Evolutionary conservation across 2,888 invertebrate species (phyloP).

Genomic region (Hecatera dysodea): DNA sequence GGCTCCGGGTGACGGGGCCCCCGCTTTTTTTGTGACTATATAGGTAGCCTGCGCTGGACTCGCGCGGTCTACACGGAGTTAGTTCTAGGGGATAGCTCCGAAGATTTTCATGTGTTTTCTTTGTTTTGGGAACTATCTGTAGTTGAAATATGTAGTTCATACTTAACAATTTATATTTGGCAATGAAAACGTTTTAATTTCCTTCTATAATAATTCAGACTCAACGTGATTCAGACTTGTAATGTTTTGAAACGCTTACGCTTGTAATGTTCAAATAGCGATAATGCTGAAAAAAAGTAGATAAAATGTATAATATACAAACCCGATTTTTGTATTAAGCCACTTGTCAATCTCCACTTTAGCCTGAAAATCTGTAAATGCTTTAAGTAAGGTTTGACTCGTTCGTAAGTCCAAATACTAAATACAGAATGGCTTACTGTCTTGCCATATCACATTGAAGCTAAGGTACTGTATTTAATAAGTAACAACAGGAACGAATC

Average conservation of each 20-base stretch:
- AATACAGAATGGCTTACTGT: no score
- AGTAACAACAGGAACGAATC: not conserved
- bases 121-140: not conserved
- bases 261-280: not conserved
- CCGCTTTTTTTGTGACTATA: constrained; percentile 78
- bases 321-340: not conserved
- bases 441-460: no score
- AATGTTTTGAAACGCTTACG: no score
- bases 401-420: no score
- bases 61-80: constrained; percentile 61
- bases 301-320: no score
- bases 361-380: no score
- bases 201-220: no score
- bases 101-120: constrained; percentile 60
- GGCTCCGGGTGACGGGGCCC: constrained; percentile 68
- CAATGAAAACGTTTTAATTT: not conserved
- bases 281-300: not conserved
- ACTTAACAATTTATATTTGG: not conserved
- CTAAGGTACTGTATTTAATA: not conserved
- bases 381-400: no score
- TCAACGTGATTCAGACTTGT: not conserved
- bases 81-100: constrained; percentile 65
- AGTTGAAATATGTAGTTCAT: not conserved
- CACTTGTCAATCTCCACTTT: no score
- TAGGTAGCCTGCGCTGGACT: constrained; percentile 84